phyloP scores from a whole-genome alignment of 2,888 invertebrate genomes.

The Sceliomorpha sp. region DNA sequence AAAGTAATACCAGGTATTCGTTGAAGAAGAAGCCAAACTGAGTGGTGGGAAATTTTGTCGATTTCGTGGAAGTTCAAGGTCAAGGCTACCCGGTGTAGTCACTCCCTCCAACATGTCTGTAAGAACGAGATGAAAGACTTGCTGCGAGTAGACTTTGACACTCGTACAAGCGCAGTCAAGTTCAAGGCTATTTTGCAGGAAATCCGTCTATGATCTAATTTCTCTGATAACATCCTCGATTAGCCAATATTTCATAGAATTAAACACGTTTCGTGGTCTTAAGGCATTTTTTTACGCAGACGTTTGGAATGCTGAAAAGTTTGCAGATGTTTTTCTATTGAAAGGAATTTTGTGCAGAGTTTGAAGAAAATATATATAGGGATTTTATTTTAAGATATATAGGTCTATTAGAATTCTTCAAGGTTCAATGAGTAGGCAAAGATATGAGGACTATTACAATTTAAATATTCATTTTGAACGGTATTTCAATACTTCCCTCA shows the following conservation, averaged over 20 bases:
- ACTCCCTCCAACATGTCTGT: conserved; percentile 59
- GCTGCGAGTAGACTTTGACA: conserved; percentile 39
- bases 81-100: conserved; percentile 58
- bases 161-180: conserved; percentile 51
- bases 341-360: no score
- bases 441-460: no score
- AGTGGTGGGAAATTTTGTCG: conserved; percentile 57
- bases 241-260: background rate
- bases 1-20: conserved; percentile 43
- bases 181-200: conserved; percentile 50
- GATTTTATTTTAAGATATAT: no score
- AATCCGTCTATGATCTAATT: conserved; percentile 52
- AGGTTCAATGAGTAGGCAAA: no score
- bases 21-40: conserved; percentile 24
- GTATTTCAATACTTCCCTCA: no score
- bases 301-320: no score
- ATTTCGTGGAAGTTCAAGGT: conserved; percentile 60
- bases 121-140: conserved; percentile 43
- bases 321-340: no score
- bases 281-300: no score
- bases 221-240: conserved; percentile 1
- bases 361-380: no score
- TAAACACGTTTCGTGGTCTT: no score
- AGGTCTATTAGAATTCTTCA: no score
- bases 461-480: no score